Percentiles rank a stretch among this genome's conserved stretches.
Evolutionary conservation across 2,888 invertebrate species (phyloP).

Genomic region (Limnephilus lunatus): DNA sequence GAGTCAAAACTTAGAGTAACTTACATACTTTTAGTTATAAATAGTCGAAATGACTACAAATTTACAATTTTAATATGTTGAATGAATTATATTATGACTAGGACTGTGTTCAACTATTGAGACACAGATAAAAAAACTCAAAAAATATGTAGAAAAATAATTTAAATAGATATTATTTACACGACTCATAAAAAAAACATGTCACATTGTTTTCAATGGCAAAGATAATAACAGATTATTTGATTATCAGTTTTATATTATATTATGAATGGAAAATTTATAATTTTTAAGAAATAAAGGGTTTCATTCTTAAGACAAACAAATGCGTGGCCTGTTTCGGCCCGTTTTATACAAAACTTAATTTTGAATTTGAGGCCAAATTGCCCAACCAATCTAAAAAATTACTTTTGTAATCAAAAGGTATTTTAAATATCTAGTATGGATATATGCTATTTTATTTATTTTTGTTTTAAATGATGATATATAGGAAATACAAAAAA

Average conservation of each 20-base stretch:
- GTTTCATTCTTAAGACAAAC: not conserved
- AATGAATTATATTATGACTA: constrained; percentile 19
- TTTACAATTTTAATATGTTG: constrained; percentile 11
- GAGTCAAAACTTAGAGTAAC: not conserved
- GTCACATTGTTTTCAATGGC: not conserved
- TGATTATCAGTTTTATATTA: not conserved
- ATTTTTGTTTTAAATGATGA: too few relatives aligned
- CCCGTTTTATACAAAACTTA: too few relatives aligned
- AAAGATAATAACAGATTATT: not conserved
- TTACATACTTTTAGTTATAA: not conserved
- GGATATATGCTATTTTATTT: too few relatives aligned
- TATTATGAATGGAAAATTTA: not conserved
- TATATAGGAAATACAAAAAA: too few relatives aligned
- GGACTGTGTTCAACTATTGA: not conserved
- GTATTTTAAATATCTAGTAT: too few relatives aligned
- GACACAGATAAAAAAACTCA: not conserved
- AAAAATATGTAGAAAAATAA: not conserved
- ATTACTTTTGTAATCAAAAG: too few relatives aligned
- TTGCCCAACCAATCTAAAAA: too few relatives aligned
- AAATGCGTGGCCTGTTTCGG: too few relatives aligned
- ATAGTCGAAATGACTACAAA: not conserved
- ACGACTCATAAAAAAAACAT: not conserved
- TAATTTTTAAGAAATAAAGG: not conserved
- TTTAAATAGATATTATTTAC: not conserved
- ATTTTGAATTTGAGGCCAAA: too few relatives aligned